Evolutionary conservation across 2,888 invertebrate species (phyloP).

Genomic region (Volucella bombylans): DNA sequence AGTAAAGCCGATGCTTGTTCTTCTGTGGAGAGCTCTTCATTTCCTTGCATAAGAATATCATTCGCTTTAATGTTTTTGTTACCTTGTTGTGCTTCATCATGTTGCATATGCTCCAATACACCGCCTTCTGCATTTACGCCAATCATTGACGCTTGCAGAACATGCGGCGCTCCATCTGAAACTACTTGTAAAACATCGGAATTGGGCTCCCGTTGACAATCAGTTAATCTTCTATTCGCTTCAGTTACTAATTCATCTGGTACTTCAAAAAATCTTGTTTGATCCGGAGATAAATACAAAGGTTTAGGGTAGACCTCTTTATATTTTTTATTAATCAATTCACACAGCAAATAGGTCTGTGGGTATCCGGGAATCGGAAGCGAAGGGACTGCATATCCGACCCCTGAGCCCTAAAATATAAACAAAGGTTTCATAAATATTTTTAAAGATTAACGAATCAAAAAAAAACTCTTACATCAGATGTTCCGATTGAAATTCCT

Average conservation of each 20-base stretch:
- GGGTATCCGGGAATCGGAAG: constrained; percentile 89
- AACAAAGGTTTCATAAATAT: background rate
- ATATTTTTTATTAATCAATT: constrained; percentile 86
- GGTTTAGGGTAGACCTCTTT: constrained; percentile 87
- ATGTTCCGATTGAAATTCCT: constrained; percentile 29
- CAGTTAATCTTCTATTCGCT: constrained; percentile 52
- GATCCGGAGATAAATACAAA: constrained; percentile 79
- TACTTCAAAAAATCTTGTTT: constrained; percentile 74
- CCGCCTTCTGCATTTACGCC: constrained; percentile 21
- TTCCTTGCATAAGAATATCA: constrained; percentile 38
- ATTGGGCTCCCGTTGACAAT: constrained; percentile 54
- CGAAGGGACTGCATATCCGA: constrained; percentile 86
- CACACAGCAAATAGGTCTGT: constrained; percentile 87
- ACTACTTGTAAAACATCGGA: constrained; percentile 58
- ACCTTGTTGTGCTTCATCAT: constrained; percentile 19
- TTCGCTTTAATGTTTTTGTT: constrained; percentile 10
- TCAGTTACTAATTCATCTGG: constrained; percentile 76
- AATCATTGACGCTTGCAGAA: constrained; percentile 30
- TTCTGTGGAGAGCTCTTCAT: constrained; percentile 36
- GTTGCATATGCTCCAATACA: constrained; percentile 1
- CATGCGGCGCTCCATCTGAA: constrained; percentile 30
- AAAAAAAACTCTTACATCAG: constrained; percentile 33
- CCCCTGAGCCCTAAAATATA: constrained; percentile 46
- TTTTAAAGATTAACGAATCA: constrained; percentile 9
- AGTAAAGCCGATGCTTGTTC: constrained; percentile 60